phyloP scores from a whole-genome alignment of 2,888 invertebrate species.

The Chrysomela aeneicollis region DNA sequence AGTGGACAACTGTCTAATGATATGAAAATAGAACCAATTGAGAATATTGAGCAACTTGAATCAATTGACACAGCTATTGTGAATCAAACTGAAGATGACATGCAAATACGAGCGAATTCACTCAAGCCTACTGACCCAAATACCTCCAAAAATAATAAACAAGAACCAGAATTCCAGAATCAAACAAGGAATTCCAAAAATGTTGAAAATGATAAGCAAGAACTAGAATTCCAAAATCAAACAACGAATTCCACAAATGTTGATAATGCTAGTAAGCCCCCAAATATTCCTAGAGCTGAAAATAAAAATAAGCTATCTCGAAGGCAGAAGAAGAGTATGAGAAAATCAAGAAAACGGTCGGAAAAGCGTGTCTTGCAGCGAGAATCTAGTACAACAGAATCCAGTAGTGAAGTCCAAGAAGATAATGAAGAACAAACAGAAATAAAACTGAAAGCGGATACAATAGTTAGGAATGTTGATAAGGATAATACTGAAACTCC shows the following conservation, averaged over 20 bases:
- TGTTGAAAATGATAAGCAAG: background rate
- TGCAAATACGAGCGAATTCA: background rate
- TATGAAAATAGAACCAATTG: background rate
- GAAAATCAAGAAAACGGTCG: conserved; percentile 40
- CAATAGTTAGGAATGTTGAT: background rate
- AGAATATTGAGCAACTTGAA: background rate
- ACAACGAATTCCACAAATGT: background rate
- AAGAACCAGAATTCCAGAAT: background rate
- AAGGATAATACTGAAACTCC: background rate
- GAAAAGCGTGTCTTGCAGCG: conserved; percentile 40
- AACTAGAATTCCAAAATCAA: background rate
- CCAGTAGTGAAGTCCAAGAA: conserved; percentile 46
- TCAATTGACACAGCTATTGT: background rate
- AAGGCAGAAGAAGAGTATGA: conserved; percentile 42
- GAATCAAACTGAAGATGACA: background rate
- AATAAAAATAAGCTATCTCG: conserved; percentile 21
- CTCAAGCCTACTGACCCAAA: background rate
- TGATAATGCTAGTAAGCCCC: conserved; percentile 25
- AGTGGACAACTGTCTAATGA: background rate
- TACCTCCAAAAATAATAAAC: background rate
- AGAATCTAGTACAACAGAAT: conserved; percentile 49
- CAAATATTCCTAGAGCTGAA: conserved; percentile 5
- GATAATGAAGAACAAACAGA: conserved; percentile 21
- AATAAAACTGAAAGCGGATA: conserved; percentile 7
- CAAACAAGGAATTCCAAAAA: background rate